Conservation (phyloP, 1,140 invertebrate species). For the Agrilus planipennis region DNA sequence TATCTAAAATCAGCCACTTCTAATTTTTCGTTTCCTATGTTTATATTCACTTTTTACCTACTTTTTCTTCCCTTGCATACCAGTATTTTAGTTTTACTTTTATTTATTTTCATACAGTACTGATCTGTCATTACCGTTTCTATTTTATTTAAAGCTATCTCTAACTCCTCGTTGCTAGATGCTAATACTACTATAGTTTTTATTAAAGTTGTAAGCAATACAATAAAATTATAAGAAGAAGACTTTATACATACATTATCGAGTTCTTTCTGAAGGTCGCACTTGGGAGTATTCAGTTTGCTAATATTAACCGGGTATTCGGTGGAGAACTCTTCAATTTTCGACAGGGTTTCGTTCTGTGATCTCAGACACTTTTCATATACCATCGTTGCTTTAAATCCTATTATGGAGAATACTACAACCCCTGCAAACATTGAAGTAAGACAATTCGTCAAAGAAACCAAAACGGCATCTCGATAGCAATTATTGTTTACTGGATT, state of each 20-base stretch:
- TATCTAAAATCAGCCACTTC: too few relatives aligned
- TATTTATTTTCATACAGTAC: too few relatives aligned
- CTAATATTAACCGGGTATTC: slow-evolving; percentile 41
- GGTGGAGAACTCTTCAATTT: slow-evolving; percentile 40
- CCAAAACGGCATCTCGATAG: slow-evolving; percentile 85
- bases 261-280: slow-evolving; percentile 74
- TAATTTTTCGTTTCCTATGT: too few relatives aligned
- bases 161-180: background rate
- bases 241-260: slow-evolving; percentile 61
- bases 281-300: slow-evolving; percentile 52
- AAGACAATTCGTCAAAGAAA: slow-evolving; percentile 87
- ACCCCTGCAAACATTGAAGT: slow-evolving; percentile 97
- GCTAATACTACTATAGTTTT: background rate
- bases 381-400: slow-evolving; percentile 82
- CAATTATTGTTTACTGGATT: slow-evolving; percentile 95
- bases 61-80: too few relatives aligned
- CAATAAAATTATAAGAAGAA: background rate
- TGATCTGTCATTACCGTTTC: too few relatives aligned
- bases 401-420: slow-evolving; percentile 95
- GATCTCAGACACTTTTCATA: slow-evolving; percentile 61
- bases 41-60: too few relatives aligned
- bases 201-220: background rate
- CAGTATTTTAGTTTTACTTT: too few relatives aligned
- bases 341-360: slow-evolving; percentile 46
- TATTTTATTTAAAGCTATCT: background rate